Base-by-base conservation (phyloP, 2,888 invertebrate genomes). In the Acleris emargana region DNA sequence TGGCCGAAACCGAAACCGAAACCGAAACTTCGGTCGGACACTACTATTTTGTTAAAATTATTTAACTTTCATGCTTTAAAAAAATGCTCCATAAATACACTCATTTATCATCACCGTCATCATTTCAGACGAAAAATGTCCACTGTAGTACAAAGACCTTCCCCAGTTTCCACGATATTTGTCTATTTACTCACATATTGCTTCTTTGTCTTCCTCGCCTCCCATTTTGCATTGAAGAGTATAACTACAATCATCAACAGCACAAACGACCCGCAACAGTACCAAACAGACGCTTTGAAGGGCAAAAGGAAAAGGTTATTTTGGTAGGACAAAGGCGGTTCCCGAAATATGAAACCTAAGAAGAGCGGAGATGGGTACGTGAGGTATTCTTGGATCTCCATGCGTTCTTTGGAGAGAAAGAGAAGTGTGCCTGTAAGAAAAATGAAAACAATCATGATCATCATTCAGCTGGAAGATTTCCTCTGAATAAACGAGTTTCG, bases 281-380 rank as follows among this genome's bases (percentile, higher is more conserved):
- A 79, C 95, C 95, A 96, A 1, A 96, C 95, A 0, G 83, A 77
- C 2, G 82, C 83, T 45, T 92, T 89, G 75, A 95, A 95, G 0
- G 95, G 95, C 45, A 95, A 79, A 1, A 93, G 82, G 75, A 94
- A 95, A 64, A 96, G 89, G 76, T 96, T 96, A 68, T 93, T 93
- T 7, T 95, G 93, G 66, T 94, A 94, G 0, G 95, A 95, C 5
- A 96, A 82, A 2, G 95, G 93, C 0, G 95, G 95, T 64, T 94
- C 93, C 5, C 94, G 93, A 77, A 95, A 95, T 53, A 96, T 86
- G 72, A 95, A 94, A 67, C 83, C 88, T 0, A 91, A 74, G 3
- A 75, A 76, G 0, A 88, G 76, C 11, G 82, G 80, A 1, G 86
- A 81, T 0, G 93, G 91, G 62, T 85, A 81, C 1, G 88, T 83